Percentiles rank a stretch among this genome's conserved stretches.
These are phyloP conservation scores for Melipona bicolor DNA, from an alignment of 2,888 invertebrate species.

Conservation along the genomic window DNA sequence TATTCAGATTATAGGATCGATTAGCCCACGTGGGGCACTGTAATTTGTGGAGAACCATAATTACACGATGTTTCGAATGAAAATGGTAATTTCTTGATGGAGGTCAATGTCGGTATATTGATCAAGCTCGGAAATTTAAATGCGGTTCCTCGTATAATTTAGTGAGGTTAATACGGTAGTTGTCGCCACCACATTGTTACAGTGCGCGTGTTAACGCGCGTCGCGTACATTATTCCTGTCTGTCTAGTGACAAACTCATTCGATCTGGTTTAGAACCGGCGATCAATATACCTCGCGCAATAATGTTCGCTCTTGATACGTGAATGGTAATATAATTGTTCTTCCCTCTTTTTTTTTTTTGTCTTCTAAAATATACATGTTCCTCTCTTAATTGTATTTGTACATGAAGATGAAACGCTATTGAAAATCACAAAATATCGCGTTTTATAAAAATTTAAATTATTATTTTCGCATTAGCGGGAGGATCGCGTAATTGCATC, in stretches of 20 bases:
- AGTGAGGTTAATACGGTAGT: not conserved
- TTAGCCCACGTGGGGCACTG: not conserved
- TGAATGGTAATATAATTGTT: not conserved
- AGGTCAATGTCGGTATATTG: constrained; percentile 10
- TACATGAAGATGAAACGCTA: too few species aligned
- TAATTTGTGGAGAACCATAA: not conserved
- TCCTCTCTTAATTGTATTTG: too few species aligned
- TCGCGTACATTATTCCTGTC: constrained; percentile 15
- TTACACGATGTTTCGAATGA: not conserved
- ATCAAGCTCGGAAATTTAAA: constrained; percentile 24
- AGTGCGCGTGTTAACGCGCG: constrained; percentile 17
- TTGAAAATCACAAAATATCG: too few species aligned
- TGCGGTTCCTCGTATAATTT: constrained; percentile 16
- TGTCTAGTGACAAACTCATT: constrained; percentile 10
- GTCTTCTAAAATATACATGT: too few species aligned
- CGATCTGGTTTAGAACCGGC: constrained; percentile 8
- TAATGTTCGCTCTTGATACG: not conserved
- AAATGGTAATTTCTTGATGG: not conserved
- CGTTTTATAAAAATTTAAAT: too few species aligned
- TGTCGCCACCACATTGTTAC: not conserved
- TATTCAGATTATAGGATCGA: not conserved
- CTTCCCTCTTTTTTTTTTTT: too few species aligned
- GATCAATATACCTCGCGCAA: not conserved
- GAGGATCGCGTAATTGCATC: too few species aligned
- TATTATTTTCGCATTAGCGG: too few species aligned